A percentile compares a stretch with the other conserved stretches of the same genome.
Evolutionary conservation across 2,797 vertebrate genomes (phyloP).

Genomic region (Eulemur rubriventer): DNA sequence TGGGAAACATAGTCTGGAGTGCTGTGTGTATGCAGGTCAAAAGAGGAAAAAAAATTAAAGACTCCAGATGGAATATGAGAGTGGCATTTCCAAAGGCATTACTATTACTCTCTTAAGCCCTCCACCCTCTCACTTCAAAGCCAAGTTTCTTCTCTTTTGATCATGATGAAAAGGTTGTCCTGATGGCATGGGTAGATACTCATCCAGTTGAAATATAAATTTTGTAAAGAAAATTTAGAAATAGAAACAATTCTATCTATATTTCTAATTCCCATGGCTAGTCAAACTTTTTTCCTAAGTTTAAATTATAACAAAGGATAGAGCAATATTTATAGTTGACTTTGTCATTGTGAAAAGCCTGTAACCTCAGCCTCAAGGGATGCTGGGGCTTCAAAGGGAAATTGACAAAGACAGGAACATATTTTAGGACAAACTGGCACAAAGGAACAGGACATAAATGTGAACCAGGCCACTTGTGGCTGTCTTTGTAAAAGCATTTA

Average conservation of each 20-base stretch:
- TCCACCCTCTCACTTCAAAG: not conserved
- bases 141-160: not conserved
- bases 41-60: not conserved
- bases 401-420: constrained; percentile 17
- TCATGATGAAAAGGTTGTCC: not conserved
- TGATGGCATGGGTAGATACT: not conserved
- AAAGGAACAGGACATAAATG: not conserved
- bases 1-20: not conserved
- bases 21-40: not conserved
- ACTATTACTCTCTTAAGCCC: not conserved
- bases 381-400: constrained; percentile 38
- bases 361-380: constrained; percentile 28
- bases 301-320: constrained; percentile 12
- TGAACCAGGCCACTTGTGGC: constrained; percentile 22
- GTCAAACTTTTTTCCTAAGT: not conserved
- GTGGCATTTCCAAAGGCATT: not conserved
- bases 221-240: constrained; percentile 10
- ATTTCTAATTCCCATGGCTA: not conserved
- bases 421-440: constrained; percentile 3
- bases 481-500: constrained; percentile 37
- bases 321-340: constrained; percentile 27
- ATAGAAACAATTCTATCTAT: not conserved
- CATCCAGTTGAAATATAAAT: not conserved
- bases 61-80: not conserved
- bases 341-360: constrained; percentile 37